Evolutionary conservation across 2,888 invertebrate genomes (phyloP).

Genomic region (Apeira syringaria): DNA sequence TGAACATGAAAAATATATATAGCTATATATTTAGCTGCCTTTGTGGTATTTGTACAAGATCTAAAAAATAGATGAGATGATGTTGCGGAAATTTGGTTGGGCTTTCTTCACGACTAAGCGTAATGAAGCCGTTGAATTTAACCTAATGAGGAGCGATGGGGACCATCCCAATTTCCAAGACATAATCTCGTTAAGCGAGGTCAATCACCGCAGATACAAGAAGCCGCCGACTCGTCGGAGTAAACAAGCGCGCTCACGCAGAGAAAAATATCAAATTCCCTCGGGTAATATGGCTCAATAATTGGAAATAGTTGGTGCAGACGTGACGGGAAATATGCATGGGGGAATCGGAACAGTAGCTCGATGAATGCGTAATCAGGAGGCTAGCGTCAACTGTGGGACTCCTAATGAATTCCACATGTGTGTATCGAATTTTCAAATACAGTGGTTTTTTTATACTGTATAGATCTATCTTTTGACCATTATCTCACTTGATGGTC

Average conservation of each 20-base stretch:
- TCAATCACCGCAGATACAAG: constrained; percentile 13
- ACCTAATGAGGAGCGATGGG: constrained; percentile 13
- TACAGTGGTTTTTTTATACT: no score
- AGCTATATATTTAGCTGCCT: no score
- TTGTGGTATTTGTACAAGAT: no score
- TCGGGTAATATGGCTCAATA: constrained; percentile 31
- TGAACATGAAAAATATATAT: no score
- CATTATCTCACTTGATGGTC: no score
- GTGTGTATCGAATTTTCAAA: neutral
- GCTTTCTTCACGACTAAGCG: no score
- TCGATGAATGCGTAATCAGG: constrained; percentile 44
- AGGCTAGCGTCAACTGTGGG: constrained; percentile 5
- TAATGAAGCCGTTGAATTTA: constrained; percentile 1
- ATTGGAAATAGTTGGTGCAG: constrained; percentile 35
- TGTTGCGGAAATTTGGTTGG: no score
- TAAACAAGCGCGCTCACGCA: constrained; percentile 5
- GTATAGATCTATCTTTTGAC: no score
- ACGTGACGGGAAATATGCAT: constrained; percentile 46
- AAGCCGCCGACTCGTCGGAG: constrained; percentile 5
- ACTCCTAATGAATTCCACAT: constrained; percentile 5
- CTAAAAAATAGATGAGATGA: no score
- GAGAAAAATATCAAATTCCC: constrained; percentile 25
- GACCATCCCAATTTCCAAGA: constrained; percentile 1
- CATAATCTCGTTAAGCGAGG: constrained; percentile 14
- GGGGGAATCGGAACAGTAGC: constrained; percentile 35